A percentile compares a stretch with the other conserved stretches of the same genome.
phyloP scores from a whole-genome alignment of 2,113 vertebrate species.

The Engystomops pustulosus region DNA sequence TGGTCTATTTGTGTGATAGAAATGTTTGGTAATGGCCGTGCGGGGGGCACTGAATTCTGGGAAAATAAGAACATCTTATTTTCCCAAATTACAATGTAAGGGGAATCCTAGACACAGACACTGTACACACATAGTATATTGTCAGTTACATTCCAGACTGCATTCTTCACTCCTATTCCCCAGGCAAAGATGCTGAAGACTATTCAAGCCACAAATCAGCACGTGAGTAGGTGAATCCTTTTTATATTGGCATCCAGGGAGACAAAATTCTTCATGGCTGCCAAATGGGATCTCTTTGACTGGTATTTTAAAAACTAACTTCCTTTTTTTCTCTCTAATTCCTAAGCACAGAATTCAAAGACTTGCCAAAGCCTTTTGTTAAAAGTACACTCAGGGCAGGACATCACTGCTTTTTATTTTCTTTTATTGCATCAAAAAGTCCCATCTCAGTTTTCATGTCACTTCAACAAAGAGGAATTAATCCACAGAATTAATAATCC shows the following conservation, averaged over 20 bases:
- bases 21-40: too few species aligned
- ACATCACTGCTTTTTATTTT: too few species aligned
- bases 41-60: not conserved
- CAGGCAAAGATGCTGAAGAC: slow-evolving; percentile 26
- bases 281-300: slow-evolving; percentile 44
- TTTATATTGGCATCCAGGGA: slow-evolving; percentile 43
- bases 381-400: not conserved
- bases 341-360: slow-evolving; percentile 22
- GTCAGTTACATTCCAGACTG: slow-evolving; percentile 44
- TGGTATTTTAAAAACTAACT: slow-evolving; percentile 25
- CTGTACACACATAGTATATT: slow-evolving; percentile 21
- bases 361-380: not conserved
- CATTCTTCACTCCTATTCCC: slow-evolving; percentile 27
- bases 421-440: too few species aligned
- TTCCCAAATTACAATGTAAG: not conserved
- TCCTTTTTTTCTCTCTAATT: slow-evolving; percentile 35
- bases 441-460: too few species aligned
- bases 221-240: slow-evolving; percentile 48
- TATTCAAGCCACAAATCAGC: not conserved
- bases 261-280: slow-evolving; percentile 39
- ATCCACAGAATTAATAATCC: too few species aligned
- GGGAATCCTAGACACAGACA: slow-evolving; percentile 38
- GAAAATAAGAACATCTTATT: not conserved
- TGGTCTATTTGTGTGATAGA: not conserved
- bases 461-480: too few species aligned